Percentiles rank a stretch among this genome's conserved stretches.
These are phyloP conservation scores for Eurystomus glaucurus DNA, from an alignment of 2,797 vertebrate species.

Conservation along the genomic window DNA sequence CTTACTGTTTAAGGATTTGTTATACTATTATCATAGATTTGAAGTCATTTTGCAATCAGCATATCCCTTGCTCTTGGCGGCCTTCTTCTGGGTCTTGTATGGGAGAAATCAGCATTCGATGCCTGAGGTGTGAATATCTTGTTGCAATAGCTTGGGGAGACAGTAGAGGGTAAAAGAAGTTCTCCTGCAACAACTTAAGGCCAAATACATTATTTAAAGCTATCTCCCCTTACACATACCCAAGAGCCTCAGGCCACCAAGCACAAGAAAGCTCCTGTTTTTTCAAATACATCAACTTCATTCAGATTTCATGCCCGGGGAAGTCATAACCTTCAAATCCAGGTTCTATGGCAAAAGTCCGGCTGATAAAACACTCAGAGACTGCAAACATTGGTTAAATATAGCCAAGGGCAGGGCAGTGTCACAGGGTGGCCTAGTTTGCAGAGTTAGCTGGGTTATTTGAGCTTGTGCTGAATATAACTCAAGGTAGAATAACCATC, in stretches of 20 bases:
- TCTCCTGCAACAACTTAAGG: background rate
- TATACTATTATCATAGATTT: background rate
- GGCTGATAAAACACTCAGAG: background rate
- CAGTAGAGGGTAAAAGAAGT: background rate
- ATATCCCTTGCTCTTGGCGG: background rate
- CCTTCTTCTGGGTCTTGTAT: background rate
- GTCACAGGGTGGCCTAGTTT: background rate
- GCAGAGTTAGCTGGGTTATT: background rate
- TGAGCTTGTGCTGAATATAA: background rate
- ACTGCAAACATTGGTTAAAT: background rate
- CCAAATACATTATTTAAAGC: background rate
- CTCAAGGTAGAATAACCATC: background rate
- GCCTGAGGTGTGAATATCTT: background rate
- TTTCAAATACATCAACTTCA: background rate
- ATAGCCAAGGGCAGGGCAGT: background rate
- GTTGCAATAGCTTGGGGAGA: fast-evolving
- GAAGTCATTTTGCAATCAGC: background rate
- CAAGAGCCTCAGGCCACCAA: background rate
- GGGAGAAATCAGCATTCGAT: background rate
- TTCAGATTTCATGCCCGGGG: background rate
- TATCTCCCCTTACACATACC: background rate
- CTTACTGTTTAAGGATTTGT: background rate
- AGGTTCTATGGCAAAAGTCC: background rate
- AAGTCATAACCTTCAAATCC: background rate
- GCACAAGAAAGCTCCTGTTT: background rate